Evolutionary conservation across 1,140 invertebrate genomes (phyloP).

Genomic region (Pseudomyrmex pallidus): DNA sequence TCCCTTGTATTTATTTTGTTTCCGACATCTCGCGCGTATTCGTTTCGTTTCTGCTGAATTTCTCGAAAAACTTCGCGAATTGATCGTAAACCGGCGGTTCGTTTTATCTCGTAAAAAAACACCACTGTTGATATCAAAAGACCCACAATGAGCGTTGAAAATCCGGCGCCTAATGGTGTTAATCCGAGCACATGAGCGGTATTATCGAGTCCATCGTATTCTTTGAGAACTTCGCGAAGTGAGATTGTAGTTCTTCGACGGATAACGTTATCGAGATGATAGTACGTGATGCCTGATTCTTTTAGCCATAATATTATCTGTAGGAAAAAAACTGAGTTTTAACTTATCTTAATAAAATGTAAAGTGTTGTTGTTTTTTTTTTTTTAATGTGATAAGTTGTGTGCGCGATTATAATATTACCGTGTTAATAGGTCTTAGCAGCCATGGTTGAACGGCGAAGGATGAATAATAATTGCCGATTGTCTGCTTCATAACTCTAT

Average conservation of each 20-base stretch:
- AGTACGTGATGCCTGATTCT: slow-evolving; percentile 74
- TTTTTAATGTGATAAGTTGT: not conserved
- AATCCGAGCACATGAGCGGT: slow-evolving; percentile 68
- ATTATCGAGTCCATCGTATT: slow-evolving; percentile 74
- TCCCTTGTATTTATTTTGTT: not conserved
- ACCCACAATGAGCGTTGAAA: slow-evolving; percentile 73
- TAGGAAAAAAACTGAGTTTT: not conserved
- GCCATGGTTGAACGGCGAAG: slow-evolving; percentile 79
- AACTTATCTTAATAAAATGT: too few relatives aligned
- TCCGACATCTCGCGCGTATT: not conserved
- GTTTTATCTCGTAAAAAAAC: slow-evolving; percentile 76
- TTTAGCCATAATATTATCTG: slow-evolving; percentile 76
- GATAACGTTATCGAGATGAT: slow-evolving; percentile 77
- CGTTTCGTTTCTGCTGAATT: slow-evolving; percentile 29
- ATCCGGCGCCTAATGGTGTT: slow-evolving; percentile 78
- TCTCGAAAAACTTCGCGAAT: slow-evolving; percentile 26
- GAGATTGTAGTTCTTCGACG: slow-evolving; percentile 66
- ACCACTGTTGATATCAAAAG: slow-evolving; percentile 68
- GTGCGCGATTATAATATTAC: slow-evolving; percentile 63
- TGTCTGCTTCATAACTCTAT: slow-evolving; percentile 75
- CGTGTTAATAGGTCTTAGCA: slow-evolving; percentile 74
- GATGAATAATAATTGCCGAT: slow-evolving; percentile 71
- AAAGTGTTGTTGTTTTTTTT: too few relatives aligned
- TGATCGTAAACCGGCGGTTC: slow-evolving; percentile 23
- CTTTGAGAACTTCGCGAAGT: slow-evolving; percentile 75